Percentiles rank a stretch among this genome's conserved stretches.
These are phyloP conservation scores for Phenganax stokvisi DNA, from an alignment of 92 coral and sea anemone genomes.

Conservation along the genomic window DNA sequence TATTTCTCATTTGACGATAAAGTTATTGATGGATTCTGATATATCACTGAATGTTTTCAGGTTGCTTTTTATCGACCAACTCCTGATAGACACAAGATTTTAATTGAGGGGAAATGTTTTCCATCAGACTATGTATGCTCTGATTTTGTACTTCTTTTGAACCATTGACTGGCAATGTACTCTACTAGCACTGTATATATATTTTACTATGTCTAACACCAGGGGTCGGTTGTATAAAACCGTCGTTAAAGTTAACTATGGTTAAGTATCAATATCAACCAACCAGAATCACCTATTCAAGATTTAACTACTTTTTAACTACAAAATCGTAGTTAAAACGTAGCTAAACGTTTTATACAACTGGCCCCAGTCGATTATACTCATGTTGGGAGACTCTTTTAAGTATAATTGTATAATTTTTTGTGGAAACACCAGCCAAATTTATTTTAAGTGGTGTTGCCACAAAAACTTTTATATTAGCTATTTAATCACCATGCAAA, in stretches of 20 bases:
- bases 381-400: not conserved
- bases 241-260: too few species aligned
- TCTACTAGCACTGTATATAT: not conserved
- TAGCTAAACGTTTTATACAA: not conserved
- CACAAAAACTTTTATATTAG: too few species aligned
- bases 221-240: not conserved
- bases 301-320: too few species aligned
- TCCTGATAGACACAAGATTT: conserved; percentile 64
- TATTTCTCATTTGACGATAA: not conserved
- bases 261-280: too few species aligned
- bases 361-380: not conserved
- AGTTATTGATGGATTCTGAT: not conserved
- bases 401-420: too few species aligned
- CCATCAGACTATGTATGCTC: conserved; percentile 83
- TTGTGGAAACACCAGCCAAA: too few species aligned
- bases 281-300: too few species aligned
- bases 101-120: conserved; percentile 82
- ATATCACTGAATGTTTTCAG: not conserved
- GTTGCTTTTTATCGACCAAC: conserved; percentile 89
- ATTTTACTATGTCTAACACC: not conserved
- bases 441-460: too few species aligned
- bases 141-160: not conserved
- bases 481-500: too few species aligned
- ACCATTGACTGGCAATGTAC: not conserved
- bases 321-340: too few species aligned